Evolutionary conservation across 2,888 invertebrate genomes (phyloP).

Genomic region (Pogonocherus hispidulus): DNA sequence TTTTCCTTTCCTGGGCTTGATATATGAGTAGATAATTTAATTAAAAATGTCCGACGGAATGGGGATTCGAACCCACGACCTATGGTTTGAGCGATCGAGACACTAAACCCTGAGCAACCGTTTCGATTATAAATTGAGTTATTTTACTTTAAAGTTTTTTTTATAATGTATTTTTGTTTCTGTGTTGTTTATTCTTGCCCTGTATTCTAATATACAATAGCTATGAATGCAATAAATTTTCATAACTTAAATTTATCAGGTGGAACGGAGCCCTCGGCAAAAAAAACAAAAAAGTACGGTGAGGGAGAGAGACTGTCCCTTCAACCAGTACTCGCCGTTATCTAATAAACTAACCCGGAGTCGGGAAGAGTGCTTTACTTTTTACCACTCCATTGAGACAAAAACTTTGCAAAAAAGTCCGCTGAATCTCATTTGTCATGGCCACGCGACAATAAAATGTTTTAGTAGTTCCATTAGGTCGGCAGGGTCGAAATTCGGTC

Average conservation of each 20-base stretch:
- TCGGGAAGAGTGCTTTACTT: constrained; percentile 54
- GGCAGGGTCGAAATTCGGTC: constrained; percentile 48
- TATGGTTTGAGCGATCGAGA: too few relatives aligned
- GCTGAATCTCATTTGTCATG: constrained; percentile 58
- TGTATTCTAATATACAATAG: too few relatives aligned
- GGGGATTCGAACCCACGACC: too few relatives aligned
- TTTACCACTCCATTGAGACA: constrained; percentile 57
- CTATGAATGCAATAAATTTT: too few relatives aligned
- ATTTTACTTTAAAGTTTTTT: too few relatives aligned
- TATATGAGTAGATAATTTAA: too few relatives aligned
- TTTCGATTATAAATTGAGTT: too few relatives aligned
- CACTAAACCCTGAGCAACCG: too few relatives aligned
- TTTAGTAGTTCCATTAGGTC: constrained; percentile 56
- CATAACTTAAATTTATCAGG: constrained; percentile 24
- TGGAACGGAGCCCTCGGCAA: constrained; percentile 7
- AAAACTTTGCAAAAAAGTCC: constrained; percentile 56
- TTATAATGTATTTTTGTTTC: too few relatives aligned
- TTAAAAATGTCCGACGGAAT: too few relatives aligned
- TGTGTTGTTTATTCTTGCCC: too few relatives aligned
- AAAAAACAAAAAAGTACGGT: constrained; percentile 18
- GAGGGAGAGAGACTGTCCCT: constrained; percentile 34
- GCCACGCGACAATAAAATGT: constrained; percentile 59
- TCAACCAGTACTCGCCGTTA: constrained; percentile 50
- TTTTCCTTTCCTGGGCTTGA: too few relatives aligned
- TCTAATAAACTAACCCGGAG: constrained; percentile 53